A percentile compares a stretch with the other conserved stretches of the same genome.
Evolutionary conservation across 1,140 invertebrate species (phyloP).

Genomic region (Drosophila ercepeae): DNA sequence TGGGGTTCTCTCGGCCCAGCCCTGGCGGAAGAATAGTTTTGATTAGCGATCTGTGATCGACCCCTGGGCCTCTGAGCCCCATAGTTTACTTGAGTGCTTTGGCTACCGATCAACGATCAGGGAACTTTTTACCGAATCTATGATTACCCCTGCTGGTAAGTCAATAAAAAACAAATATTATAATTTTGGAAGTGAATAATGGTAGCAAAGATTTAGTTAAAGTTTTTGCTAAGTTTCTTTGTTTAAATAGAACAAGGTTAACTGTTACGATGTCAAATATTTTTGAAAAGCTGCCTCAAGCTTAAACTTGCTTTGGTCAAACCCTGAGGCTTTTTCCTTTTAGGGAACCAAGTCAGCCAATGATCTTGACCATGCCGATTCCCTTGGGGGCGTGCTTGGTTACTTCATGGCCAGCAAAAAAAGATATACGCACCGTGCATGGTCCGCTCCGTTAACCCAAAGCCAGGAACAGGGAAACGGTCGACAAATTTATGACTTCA

Average conservation of each 20-base stretch:
- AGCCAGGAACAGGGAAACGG: conserved; percentile 18
- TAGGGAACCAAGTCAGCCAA: background rate
- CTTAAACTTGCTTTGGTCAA: background rate
- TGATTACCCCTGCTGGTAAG: conserved; percentile 24
- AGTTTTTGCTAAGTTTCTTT: too few relatives aligned
- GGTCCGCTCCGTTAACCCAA: conserved; percentile 27
- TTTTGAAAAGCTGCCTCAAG: background rate
- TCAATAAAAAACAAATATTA: background rate
- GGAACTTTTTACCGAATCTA: background rate
- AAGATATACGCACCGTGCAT: conserved; percentile 30
- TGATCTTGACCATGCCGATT: conserved; percentile 43
- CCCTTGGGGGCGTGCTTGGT: conserved; percentile 37
- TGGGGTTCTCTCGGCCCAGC: conserved; percentile 27
- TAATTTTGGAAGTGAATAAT: background rate
- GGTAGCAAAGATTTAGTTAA: too few relatives aligned
- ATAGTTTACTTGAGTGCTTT: conserved; percentile 20
- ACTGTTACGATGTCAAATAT: too few relatives aligned
- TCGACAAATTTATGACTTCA: conserved; percentile 68
- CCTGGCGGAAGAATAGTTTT: conserved; percentile 22
- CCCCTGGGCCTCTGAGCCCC: conserved; percentile 12
- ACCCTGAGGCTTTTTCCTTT: background rate
- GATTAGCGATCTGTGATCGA: conserved; percentile 26
- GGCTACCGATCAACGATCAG: conserved; percentile 31
- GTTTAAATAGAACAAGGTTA: background rate
- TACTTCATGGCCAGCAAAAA: conserved; percentile 20